phyloP scores from a whole-genome alignment of 2,113 vertebrate genomes.

The Syngnathus scovelli region DNA sequence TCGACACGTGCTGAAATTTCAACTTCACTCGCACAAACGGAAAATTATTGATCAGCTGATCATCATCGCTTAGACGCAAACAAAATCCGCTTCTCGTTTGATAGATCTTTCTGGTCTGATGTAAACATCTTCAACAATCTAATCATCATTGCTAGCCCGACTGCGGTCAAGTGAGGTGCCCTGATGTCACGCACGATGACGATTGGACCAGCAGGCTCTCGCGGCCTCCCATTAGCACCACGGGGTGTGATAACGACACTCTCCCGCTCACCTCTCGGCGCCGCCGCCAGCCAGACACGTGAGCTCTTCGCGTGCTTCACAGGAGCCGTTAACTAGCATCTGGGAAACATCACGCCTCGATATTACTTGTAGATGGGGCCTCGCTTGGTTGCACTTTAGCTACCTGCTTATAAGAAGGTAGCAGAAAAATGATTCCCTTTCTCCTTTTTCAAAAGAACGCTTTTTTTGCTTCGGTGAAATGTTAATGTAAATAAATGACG shows the following conservation, averaged over 20 bases:
- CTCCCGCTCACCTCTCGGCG: slow-evolving; percentile 12
- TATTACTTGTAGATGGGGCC: neutral
- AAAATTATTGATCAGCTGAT: no score
- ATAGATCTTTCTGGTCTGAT: no score
- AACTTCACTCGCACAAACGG: no score
- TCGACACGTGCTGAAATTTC: no score
- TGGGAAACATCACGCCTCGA: slow-evolving; percentile 21
- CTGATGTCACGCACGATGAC: neutral
- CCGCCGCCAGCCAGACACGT: slow-evolving; percentile 20
- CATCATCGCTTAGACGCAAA: no score
- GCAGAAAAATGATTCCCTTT: neutral
- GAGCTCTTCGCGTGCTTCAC: slow-evolving; percentile 29
- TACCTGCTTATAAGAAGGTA: neutral
- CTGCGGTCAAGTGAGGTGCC: neutral
- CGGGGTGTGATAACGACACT: slow-evolving; percentile 37
- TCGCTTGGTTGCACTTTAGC: neutral
- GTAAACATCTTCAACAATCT: no score
- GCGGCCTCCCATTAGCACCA: slow-evolving; percentile 15
- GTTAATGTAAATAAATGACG: neutral
- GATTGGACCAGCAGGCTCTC: neutral
- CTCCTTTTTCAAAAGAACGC: neutral
- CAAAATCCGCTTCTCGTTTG: no score
- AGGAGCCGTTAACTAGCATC: slow-evolving; percentile 23
- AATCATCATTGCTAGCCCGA: neutral
- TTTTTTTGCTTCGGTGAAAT: neutral